Conservation (phyloP, 2,888 invertebrate species). For the Parascotia fuliginaria region DNA sequence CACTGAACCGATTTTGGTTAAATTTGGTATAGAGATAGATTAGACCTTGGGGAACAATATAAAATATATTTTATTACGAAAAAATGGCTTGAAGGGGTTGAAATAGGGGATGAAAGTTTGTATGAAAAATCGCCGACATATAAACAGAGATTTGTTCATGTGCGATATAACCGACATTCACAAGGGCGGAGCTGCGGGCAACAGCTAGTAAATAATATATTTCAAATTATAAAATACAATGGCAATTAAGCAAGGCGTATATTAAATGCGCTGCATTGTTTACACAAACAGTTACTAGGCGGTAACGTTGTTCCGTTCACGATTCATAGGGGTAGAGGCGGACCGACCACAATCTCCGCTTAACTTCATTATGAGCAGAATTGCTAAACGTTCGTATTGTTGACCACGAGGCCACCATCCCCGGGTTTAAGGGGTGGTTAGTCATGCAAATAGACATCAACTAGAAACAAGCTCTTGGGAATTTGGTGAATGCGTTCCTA, state of each 20-base stretch:
- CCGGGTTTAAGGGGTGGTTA: conserved; percentile 67
- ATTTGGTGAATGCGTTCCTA: conserved; percentile 50
- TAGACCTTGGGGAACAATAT: background rate
- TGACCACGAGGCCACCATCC: conserved; percentile 59
- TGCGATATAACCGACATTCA: too few species aligned
- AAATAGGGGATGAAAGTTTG: too few species aligned
- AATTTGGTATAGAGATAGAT: too few species aligned
- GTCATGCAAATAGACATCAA: conserved; percentile 78
- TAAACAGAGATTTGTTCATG: too few species aligned
- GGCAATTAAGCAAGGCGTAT: conserved; percentile 17
- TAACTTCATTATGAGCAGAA: conserved; percentile 82
- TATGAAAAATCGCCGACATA: too few species aligned
- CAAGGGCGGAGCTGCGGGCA: too few species aligned
- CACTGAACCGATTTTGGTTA: too few species aligned
- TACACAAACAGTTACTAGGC: conserved; percentile 48
- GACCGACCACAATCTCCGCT: conserved; percentile 72
- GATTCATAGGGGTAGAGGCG: conserved; percentile 60
- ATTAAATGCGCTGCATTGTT: conserved; percentile 35
- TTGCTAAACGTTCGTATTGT: conserved; percentile 81
- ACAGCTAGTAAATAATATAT: background rate
- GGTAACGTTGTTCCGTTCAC: conserved; percentile 52
- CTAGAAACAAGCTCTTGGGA: conserved; percentile 61
- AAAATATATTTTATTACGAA: too few species aligned
- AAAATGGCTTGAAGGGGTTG: too few species aligned
- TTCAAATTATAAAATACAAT: conserved; percentile 15